A percentile compares a stretch with the other conserved stretches of the same genome.
These are phyloP conservation scores for Chironomus tentans DNA, from an alignment of 2,888 invertebrate genomes.

Conservation along the genomic window DNA sequence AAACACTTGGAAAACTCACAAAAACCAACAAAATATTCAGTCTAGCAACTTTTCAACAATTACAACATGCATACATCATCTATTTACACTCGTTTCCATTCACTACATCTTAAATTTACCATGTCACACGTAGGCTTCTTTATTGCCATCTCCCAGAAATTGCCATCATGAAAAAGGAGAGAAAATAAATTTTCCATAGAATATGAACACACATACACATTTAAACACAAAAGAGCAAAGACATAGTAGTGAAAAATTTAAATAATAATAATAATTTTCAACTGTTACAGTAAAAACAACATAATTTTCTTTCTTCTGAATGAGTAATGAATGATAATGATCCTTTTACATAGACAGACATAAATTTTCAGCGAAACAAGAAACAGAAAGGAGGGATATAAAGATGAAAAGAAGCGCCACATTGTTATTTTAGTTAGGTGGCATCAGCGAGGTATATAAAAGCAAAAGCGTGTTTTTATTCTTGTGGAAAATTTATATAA, in stretches of 20 bases:
- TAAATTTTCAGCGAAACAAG: neutral
- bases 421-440: neutral
- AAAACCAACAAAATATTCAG: too few relatives aligned
- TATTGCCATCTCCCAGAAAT: neutral
- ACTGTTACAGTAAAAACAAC: slow-evolving; percentile 6
- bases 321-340: slow-evolving; percentile 12
- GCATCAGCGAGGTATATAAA: too few relatives aligned
- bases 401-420: slow-evolving; percentile 3
- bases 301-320: neutral
- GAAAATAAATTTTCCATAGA: neutral
- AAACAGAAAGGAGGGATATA: neutral
- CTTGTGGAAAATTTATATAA: too few relatives aligned
- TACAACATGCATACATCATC: too few relatives aligned
- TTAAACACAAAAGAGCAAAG: too few relatives aligned
- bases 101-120: neutral
- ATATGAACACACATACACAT: too few relatives aligned
- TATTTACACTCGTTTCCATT: neutral
- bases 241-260: neutral
- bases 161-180: neutral
- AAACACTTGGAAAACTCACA: too few relatives aligned
- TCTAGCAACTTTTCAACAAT: too few relatives aligned
- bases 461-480: too few relatives aligned
- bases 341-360: neutral
- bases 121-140: neutral
- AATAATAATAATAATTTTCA: neutral